Base-by-base conservation (phyloP, 2,797 vertebrate genomes). In the Dendrocincla tyrannina region DNA sequence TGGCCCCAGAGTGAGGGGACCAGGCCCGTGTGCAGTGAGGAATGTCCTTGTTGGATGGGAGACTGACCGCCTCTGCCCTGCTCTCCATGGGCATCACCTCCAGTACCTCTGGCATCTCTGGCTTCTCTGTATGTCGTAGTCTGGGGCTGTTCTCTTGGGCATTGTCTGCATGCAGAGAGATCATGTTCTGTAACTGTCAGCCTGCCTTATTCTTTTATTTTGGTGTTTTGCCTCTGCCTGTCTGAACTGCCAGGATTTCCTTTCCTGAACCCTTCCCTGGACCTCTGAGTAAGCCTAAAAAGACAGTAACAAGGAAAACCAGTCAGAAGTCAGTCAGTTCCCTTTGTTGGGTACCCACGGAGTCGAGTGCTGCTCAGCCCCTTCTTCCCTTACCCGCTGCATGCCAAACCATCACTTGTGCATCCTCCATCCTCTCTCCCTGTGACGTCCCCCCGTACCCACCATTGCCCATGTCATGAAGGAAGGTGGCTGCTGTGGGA, bases 101-200 rank as follows among this genome's bases (percentile, higher is more conserved):
- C 66, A 49, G 13, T 81, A 91, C 85, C 85, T 94, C 87, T 96
- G 91, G 87, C 89, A 95, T 94, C 75, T 94, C 91, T 92, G 95
- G 95, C 96, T 98, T 98, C 85, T 98, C 97, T 98, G 95, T 98
- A 97, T 98, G 97, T 97, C 59, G 3, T 92, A 95, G 97, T 98
- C 98, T 98, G 98, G 97, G 91, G 96, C 97, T 98, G 96, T 98
- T 97, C 97, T 97, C 97, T 98, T 95, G 85, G 95, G 98, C 97
- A 96, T 91, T 91, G 93, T 97, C 94, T 98, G 97, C 98, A 97
- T 98, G 97, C 97, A 87, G 95, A 94, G 88, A 92, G 91, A 52
- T 85, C 60, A 73, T 9, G 44, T 91, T 96, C 93, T 95, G 49
- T 85, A 87, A 74, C 16, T 91, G 70, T 95, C 83, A 46, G 91